phyloP scores from a whole-genome alignment of 2,888 invertebrate genomes.

The Pachymerium ferrugineum region DNA sequence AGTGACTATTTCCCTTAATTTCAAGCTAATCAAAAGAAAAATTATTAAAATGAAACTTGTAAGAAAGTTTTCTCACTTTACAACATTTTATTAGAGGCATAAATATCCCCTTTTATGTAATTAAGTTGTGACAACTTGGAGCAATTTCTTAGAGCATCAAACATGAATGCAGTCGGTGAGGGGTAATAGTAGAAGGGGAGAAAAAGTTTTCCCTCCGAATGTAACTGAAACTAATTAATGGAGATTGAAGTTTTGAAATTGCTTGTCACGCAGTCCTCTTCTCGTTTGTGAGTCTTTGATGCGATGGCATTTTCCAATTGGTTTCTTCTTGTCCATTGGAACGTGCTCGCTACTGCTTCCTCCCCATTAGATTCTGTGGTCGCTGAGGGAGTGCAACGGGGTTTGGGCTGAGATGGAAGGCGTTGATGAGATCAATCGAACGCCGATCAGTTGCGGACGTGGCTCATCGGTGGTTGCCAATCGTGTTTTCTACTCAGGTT shows the following conservation, averaged over 20 bases:
- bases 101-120: too few relatives aligned
- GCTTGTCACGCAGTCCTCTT: background rate
- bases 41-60: too few relatives aligned
- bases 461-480: slow-evolving; percentile 7
- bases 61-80: too few relatives aligned
- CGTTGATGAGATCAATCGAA: slow-evolving; percentile 18
- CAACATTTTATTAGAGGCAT: too few relatives aligned
- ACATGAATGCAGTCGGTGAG: too few relatives aligned
- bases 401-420: background rate
- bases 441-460: slow-evolving; percentile 16
- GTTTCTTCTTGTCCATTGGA: slow-evolving; percentile 21
- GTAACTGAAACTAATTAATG: slow-evolving; percentile 15
- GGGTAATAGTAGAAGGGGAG: background rate
- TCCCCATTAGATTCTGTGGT: background rate
- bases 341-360: slow-evolving; percentile 6
- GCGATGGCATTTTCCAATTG: slow-evolving; percentile 13
- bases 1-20: too few relatives aligned
- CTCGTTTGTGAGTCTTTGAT: slow-evolving; percentile 9
- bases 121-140: too few relatives aligned
- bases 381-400: background rate
- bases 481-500: background rate
- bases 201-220: background rate
- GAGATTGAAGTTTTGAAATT: background rate
- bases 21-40: too few relatives aligned
- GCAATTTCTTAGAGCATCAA: too few relatives aligned